Evolutionary conservation across 2,113 vertebrate genomes (phyloP).

Genomic region (Eleginops maclovinus): DNA sequence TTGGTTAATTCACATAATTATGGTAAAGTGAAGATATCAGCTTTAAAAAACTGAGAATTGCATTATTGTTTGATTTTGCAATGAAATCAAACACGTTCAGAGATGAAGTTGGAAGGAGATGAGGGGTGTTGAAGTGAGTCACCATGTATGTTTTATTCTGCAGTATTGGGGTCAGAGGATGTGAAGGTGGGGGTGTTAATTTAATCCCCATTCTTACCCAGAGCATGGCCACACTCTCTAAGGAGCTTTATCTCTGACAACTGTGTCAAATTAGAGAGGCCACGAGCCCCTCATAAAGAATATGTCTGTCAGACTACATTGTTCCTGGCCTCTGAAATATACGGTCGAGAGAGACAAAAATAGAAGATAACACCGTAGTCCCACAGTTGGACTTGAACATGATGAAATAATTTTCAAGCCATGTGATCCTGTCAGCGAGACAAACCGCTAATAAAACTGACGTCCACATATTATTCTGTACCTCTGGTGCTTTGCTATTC

Average conservation of each 20-base stretch:
- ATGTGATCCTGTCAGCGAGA: conserved; percentile 80
- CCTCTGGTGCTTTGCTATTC: conserved; percentile 50
- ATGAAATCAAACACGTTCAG: conserved; percentile 49
- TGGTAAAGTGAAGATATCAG: conserved; percentile 12
- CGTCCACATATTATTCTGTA: conserved; percentile 47
- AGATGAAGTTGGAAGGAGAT: conserved; percentile 69
- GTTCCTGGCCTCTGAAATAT: conserved; percentile 82
- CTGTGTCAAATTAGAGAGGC: conserved; percentile 86
- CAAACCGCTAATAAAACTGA: conserved; percentile 79
- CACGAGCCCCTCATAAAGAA: conserved; percentile 85
- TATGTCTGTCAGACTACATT: conserved; percentile 85
- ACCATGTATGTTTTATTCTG: conserved; percentile 81
- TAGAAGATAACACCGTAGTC: conserved; percentile 81
- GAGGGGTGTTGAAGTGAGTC: conserved; percentile 74
- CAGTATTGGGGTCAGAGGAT: conserved; percentile 84
- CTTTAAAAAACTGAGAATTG: background rate
- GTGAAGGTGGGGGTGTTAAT: conserved; percentile 85
- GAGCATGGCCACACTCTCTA: conserved; percentile 85
- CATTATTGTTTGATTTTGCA: conserved; percentile 45
- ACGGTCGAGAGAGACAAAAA: conserved; percentile 80
- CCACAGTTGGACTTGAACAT: conserved; percentile 79
- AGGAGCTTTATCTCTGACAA: conserved; percentile 86
- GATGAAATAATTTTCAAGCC: conserved; percentile 82
- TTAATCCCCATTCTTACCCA: conserved; percentile 85
- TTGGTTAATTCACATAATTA: conserved; percentile 17